Evolutionary conservation across 35 echinoderm and acorn worm species (phyloP), one percentile per base, ranked within the genome.

Genomic region (Anneissia japonica): DNA sequence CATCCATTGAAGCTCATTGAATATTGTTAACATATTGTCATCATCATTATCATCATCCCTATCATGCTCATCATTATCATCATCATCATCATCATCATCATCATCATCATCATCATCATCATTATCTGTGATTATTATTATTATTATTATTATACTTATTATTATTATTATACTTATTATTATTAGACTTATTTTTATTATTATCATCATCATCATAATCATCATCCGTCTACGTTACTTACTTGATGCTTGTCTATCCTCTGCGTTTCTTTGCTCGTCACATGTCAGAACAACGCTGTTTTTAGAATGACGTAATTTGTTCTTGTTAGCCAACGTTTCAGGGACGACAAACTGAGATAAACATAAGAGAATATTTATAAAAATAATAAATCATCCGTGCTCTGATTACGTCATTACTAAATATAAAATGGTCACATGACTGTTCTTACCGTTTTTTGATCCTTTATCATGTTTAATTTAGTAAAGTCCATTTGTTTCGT

Each of bases 231-330:
- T 79, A 7, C 5, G 12, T 21, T 1, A 81, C 96, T 89, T 84
- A 99, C 96, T 33, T 77, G 92, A 94, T n/a, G 85, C 31, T 79
- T 99, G 91, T 35, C 96, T 90, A 72, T 99, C 96, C 26, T 45
- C 64, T 0, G 92, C 86, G 35, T 99, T 88, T 75, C 87, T 88
- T 10, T 94, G 86, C 38, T 83, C 73, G 76, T 99, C 96, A 76
- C 96, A 88, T 17, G 96, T 88, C 31, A 99, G 43, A 19, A 90
- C 64, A 21, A 99, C 96, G 32, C 84, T 97, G 75, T 97, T 93
- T n/a, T 88, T 78, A 37, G 83, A 82, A 32, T 97, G 94, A 11
- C 94, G 79, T 34, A 77, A 29, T 72, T 97, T 97, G 56, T 97
- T 97, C 64, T 86, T 97, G 26, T 84, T 26, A 76, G 87, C 87